Base-by-base conservation (phyloP, 1,140 invertebrate species). In the Hylaeus volcanicus region DNA sequence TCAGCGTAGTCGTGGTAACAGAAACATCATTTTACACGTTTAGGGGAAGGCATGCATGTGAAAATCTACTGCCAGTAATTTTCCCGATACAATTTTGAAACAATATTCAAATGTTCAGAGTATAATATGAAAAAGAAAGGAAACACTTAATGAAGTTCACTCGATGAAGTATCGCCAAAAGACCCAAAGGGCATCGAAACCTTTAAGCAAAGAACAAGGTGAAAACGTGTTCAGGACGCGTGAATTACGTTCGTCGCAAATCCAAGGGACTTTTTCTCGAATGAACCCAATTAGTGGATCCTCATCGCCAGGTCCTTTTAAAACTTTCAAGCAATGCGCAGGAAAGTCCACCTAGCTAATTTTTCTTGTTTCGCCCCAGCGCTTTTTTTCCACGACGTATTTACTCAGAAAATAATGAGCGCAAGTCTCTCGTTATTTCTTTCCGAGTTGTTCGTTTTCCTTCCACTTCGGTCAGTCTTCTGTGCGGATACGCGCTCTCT, bases 341-440 rank as follows among this genome's bases (percentile, higher is more conserved):
- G 11, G 0, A 9, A 48, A 9, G 26, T 60, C 58, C 41, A 45
- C 39, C 9, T 63, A 12, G 66, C 53, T 56, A 80, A 80, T 80
- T 74, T 74, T 72, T 26, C 5, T 11, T 51, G 48, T 15, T n/a
- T n/a, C 48, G 39, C 48, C 9, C n/a, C 11, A 0, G 14, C 61
- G 43, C 41, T 26, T 45, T 60, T 48, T 51, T 41, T 39, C 51
- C 6, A 8, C 58, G 12, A 12, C 55, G 81, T 83, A 83, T 83
- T 86, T 86, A 76, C 85, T 68, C 72, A 68, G 84, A 83, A 86
- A 86, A 86, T 86, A 86, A 86, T 80, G 85, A 86, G 85, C 41
- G 61, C 61, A 12, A 41, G 64, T 63, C 85, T 86, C 85, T 86
- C 85, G 79, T 86, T 86, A 86, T 83, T 86, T 85, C 79, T 74